Evolutionary conservation across 2,113 vertebrate species (phyloP).

Genomic region (Lethenteron camtschaticum): DNA sequence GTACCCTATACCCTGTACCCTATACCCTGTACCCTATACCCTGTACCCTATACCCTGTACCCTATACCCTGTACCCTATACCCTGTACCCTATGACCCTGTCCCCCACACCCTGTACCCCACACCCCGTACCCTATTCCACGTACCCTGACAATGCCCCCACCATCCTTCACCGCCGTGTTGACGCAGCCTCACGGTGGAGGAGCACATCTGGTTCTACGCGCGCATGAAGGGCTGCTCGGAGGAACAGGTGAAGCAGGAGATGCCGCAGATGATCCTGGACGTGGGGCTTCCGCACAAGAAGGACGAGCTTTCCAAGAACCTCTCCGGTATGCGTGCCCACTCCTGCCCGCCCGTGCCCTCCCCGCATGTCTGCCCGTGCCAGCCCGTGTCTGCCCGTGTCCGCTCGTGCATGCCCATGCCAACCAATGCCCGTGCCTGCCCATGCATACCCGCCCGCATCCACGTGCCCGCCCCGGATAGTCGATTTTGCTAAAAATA

Average conservation of each 20-base stretch:
- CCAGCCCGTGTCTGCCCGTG: no score
- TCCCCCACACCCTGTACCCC: neutral
- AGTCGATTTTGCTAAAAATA: no score
- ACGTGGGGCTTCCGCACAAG: conserved; percentile 74
- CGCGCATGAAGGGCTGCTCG: conserved; percentile 60
- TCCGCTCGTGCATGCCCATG: no score
- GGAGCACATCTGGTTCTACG: conserved; percentile 97
- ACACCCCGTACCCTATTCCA: neutral
- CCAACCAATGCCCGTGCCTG: no score
- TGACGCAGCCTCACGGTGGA: conserved; percentile 65
- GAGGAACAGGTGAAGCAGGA: conserved; percentile 55
- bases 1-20: no score
- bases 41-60: no score
- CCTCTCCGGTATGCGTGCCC: conserved; percentile 41
- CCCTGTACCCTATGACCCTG: neutral
- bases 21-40: neutral
- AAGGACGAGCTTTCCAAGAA: conserved; percentile 44
- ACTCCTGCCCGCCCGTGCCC: no score
- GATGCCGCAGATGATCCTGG: conserved; percentile 59
- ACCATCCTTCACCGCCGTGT: no score
- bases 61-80: neutral
- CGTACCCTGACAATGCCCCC: no score
- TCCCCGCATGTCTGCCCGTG: no score
- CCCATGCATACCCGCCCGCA: no score
- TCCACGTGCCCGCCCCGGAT: no score